Percentiles rank a stretch among this genome's conserved stretches.
These are phyloP conservation scores for Euspilapteryx auroguttella DNA, from an alignment of 2,888 invertebrate genomes.

Conservation along the genomic window DNA sequence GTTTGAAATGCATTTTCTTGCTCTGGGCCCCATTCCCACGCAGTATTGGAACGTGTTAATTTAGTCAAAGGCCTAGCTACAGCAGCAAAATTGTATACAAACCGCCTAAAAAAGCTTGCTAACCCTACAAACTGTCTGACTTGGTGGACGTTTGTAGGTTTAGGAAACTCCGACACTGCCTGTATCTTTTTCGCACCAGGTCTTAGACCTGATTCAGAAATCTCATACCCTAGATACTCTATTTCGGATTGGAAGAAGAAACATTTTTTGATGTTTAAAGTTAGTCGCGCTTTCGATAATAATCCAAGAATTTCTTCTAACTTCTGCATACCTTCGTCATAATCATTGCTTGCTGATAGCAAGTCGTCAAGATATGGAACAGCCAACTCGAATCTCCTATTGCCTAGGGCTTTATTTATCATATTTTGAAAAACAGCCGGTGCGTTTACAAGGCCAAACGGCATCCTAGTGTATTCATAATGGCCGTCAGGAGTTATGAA, in stretches of 20 bases:
- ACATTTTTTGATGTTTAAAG: neutral
- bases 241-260: constrained; percentile 5
- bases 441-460: neutral
- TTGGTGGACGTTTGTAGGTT: neutral
- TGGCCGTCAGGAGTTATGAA: neutral
- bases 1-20: neutral
- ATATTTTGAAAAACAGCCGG: neutral
- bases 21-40: neutral
- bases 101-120: neutral
- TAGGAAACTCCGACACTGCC: neutral
- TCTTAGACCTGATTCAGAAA: neutral
- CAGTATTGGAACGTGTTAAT: neutral
- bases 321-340: neutral
- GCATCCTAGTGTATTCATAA: neutral
- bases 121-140: neutral
- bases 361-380: neutral
- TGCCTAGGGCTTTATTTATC: neutral
- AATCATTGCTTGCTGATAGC: neutral
- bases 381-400: neutral
- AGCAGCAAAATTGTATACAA: neutral
- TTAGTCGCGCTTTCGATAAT: neutral
- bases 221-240: constrained; percentile 6
- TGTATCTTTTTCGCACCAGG: neutral
- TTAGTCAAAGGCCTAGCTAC: neutral
- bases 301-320: neutral